Evolutionary conservation across 2,797 vertebrate species (phyloP).

Genomic region (Platyrinchus mystaceus): DNA sequence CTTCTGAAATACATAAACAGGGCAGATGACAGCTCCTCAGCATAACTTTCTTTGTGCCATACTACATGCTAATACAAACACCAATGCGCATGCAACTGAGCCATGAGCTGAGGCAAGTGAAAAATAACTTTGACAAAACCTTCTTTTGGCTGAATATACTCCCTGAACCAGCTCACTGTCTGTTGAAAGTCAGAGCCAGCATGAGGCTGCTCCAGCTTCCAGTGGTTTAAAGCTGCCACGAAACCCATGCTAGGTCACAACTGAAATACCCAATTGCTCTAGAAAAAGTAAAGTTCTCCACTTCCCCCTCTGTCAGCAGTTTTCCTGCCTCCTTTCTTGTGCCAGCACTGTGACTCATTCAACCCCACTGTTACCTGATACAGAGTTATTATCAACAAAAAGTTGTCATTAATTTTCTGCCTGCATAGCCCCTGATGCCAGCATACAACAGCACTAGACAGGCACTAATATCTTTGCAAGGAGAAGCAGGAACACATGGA

Average conservation of each 20-base stretch:
- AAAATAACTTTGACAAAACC: background rate
- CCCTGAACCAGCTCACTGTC: background rate
- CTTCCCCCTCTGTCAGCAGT: background rate
- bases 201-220: background rate
- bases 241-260: background rate
- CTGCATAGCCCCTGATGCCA: background rate
- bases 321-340: background rate
- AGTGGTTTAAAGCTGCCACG: background rate
- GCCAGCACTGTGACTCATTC: background rate
- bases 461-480: background rate
- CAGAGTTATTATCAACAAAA: background rate
- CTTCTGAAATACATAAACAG: background rate
- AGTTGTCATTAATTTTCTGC: background rate
- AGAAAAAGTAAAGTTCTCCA: background rate
- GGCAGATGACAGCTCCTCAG: background rate
- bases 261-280: background rate
- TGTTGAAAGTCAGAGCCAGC: background rate
- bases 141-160: background rate
- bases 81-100: background rate
- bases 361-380: background rate
- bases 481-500: background rate
- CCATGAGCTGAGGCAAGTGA: background rate
- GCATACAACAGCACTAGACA: accelerated
- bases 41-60: background rate
- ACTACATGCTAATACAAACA: background rate